These are phyloP conservation scores for Phortica okadai DNA, from an alignment of 2,888 invertebrate genomes.

Conservation along the genomic window DNA sequence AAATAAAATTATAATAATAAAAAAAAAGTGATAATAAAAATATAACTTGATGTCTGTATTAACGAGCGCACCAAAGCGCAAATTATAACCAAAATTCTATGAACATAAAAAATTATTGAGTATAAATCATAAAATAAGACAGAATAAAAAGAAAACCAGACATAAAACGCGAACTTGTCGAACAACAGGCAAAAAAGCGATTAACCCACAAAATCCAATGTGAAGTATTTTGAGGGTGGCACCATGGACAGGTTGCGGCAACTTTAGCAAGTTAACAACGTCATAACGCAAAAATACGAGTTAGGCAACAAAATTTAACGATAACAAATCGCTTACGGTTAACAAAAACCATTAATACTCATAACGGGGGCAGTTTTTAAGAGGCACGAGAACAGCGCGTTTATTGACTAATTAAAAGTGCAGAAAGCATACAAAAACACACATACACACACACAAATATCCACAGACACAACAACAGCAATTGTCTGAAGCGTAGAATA, in stretches of 20 bases:
- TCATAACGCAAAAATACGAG: constrained; percentile 34
- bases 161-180: constrained; percentile 24
- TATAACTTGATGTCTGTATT: constrained; percentile 59
- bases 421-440: neutral
- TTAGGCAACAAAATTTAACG: constrained; percentile 51
- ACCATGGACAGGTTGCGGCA: constrained; percentile 39
- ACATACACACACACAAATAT: too few relatives aligned
- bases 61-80: constrained; percentile 52
- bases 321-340: constrained; percentile 69
- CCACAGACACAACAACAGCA: too few relatives aligned
- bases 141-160: constrained; percentile 56
- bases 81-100: constrained; percentile 35
- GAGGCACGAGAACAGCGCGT: constrained; percentile 48
- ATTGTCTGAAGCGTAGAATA: too few relatives aligned
- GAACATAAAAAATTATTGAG: constrained; percentile 36
- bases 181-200: constrained; percentile 64
- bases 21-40: neutral
- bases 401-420: constrained; percentile 67
- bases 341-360: constrained; percentile 65
- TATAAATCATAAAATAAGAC: constrained; percentile 52
- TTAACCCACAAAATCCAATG: constrained; percentile 54
- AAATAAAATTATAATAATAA: too few relatives aligned
- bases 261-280: constrained; percentile 56
- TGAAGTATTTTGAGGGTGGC: neutral
- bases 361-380: constrained; percentile 55